Base-by-base conservation (phyloP, 1,140 invertebrate species). In the Bombyx mandarina region DNA sequence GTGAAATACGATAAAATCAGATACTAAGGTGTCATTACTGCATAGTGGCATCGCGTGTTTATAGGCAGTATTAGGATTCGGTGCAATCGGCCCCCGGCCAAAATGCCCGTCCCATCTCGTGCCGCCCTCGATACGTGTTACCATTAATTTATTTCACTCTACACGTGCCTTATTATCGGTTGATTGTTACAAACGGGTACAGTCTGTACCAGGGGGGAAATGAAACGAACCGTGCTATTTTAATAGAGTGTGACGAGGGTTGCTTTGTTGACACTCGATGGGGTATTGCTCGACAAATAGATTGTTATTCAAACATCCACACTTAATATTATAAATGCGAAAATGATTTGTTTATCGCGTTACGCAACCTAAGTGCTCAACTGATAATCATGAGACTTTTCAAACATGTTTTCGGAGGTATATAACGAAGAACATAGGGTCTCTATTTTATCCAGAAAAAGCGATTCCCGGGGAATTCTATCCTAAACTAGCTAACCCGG, bases 81-180 rank as follows among this genome's bases (percentile, higher is more conserved):
- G 61, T 73, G 69, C 71, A 76, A 44, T 61, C 59, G 64, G 60
- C 71, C 67, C 63, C 62, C 58, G 59, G 65, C 61, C 63, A 71
- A 71, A 57, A 60, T 67, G 61, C 54, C 59, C 54, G 56, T 45
- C 56, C 55, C 58, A 22, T 43, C 52, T 58, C 66, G 73, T 69
- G 56, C 73, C 68, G 51, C 58, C 63, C 61, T 67, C 69, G 46
- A 69, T 54, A 72, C 73, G 77, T 77, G 77, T 75, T 75, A 78
- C 77, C 74, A 75, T 75, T 77, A 79, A 80, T 71, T 75, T 69
- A 65, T 62, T 68, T 55, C 18, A 63, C 59, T 46, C 55, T 67
- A 71, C 70, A 65, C 66, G 60, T 67, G 66, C 66, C 65, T 61
- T 58, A 67, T 67, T 61, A 63, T 59, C 58, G 43, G 45, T 63